Evolutionary conservation across 2,113 vertebrate genomes (phyloP).

Genomic region (Ammodytes marinus): DNA sequence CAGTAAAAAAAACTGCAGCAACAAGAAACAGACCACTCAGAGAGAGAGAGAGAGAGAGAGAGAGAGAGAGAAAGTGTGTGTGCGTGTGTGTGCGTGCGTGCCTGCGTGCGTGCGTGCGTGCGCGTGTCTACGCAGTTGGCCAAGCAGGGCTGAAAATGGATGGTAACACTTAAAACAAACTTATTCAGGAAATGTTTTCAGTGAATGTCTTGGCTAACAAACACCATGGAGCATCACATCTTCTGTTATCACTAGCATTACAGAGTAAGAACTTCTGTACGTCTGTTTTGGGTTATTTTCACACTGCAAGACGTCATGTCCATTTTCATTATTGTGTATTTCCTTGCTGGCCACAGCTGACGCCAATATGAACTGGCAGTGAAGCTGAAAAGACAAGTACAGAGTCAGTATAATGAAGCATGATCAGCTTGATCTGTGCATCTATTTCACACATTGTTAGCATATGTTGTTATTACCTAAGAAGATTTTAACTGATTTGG

Average conservation of each 20-base stretch:
- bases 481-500: background rate
- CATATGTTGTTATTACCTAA: background rate
- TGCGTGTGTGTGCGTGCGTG: conserved; percentile 12
- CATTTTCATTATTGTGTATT: background rate
- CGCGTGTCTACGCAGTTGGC: background rate
- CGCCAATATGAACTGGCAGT: background rate
- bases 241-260: background rate
- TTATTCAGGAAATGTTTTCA: background rate
- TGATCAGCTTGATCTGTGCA: background rate
- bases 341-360: background rate
- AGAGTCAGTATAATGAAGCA: no score
- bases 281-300: background rate
- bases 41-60: no score
- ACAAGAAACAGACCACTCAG: conserved; percentile 24
- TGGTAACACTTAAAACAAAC: background rate
- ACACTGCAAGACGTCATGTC: background rate
- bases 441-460: background rate
- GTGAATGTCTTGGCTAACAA: background rate
- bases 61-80: background rate
- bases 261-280: background rate
- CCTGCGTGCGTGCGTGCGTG: background rate
- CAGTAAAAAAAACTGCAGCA: conserved; percentile 25
- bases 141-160: background rate
- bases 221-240: background rate
- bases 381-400: background rate